phyloP scores from a whole-genome alignment of 1,140 invertebrate genomes.

The Dreissena polymorpha region DNA sequence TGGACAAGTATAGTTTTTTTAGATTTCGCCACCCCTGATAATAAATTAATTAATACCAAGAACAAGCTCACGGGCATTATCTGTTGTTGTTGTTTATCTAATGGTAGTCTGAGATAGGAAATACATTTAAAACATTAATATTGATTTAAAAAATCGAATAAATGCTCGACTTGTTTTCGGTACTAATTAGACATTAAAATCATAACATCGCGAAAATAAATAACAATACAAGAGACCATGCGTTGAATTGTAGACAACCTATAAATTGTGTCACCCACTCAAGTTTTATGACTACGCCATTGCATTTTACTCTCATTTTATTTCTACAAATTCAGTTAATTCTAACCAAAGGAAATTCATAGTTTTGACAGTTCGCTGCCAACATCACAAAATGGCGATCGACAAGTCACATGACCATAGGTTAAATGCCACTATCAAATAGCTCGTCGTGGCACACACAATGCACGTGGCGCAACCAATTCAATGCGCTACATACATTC shows the following conservation, averaged over 20 bases:
- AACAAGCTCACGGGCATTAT: no score
- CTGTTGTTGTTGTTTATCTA: no score
- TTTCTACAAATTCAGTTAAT: background rate
- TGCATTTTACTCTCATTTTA: background rate
- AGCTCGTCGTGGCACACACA: no score
- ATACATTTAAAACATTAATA: background rate
- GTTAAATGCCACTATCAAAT: background rate
- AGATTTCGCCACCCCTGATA: no score
- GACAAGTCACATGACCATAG: slow-evolving; percentile 50
- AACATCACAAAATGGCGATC: slow-evolving; percentile 55
- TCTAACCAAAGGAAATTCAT: background rate
- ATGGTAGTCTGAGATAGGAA: no score
- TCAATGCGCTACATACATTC: no score
- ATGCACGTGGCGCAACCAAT: no score
- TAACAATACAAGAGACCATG: slow-evolving; percentile 1
- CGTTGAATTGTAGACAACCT: background rate
- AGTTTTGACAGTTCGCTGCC: slow-evolving; percentile 19
- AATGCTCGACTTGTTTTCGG: background rate
- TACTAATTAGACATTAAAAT: background rate
- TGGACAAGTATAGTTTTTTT: no score
- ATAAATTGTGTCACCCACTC: background rate
- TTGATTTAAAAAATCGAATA: background rate
- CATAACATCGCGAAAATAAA: slow-evolving; percentile 23
- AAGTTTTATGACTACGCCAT: background rate
- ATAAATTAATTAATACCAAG: no score